These are phyloP conservation scores for Glaucopsyche alexis DNA, from an alignment of 2,888 invertebrate species.

Conservation along the genomic window DNA sequence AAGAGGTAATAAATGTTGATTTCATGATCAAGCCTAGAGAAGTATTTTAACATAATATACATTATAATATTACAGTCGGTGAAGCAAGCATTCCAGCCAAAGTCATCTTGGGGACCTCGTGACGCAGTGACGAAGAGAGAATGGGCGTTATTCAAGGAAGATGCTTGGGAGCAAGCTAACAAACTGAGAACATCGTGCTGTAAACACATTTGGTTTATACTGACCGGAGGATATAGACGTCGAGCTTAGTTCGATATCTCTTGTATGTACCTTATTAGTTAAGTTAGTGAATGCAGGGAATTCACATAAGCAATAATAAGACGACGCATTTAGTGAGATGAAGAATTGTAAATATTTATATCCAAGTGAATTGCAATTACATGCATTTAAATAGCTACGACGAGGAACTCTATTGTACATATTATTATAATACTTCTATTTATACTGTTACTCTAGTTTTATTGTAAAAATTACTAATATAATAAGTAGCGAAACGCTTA, in stretches of 20 bases:
- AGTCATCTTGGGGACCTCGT: slow-evolving; percentile 83
- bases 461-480: too few relatives aligned
- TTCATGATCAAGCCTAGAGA: background rate
- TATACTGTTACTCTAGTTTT: too few relatives aligned
- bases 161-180: slow-evolving; percentile 56
- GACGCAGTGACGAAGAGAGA: slow-evolving; percentile 65
- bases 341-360: too few relatives aligned
- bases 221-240: slow-evolving; percentile 52
- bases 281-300: background rate
- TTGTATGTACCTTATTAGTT: slow-evolving; percentile 25
- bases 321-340: background rate
- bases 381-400: too few relatives aligned
- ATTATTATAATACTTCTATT: too few relatives aligned
- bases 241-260: slow-evolving; percentile 22
- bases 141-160: slow-evolving; percentile 79
- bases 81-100: slow-evolving; percentile 61
- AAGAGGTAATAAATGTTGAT: background rate
- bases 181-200: slow-evolving; percentile 42
- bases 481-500: too few relatives aligned
- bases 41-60: background rate
- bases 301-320: slow-evolving; percentile 23
- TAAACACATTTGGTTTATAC: slow-evolving; percentile 53
- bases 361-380: too few relatives aligned
- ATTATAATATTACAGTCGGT: slow-evolving; percentile 60
- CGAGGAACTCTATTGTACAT: too few relatives aligned